Evolutionary conservation across 2,797 vertebrate species (phyloP).

Genomic region (Notolepis coatsorum): DNA sequence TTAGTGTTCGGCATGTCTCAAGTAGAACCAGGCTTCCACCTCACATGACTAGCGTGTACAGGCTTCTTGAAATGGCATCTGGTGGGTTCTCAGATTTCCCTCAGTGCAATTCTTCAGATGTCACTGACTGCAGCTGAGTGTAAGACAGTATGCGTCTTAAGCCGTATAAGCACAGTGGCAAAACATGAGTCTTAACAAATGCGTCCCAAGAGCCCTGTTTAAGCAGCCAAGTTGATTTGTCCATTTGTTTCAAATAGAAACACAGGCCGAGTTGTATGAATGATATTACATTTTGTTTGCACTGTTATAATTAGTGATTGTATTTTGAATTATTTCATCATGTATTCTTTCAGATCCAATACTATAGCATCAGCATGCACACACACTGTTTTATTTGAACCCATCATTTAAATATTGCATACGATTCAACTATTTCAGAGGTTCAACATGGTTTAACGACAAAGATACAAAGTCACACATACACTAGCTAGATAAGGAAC

Average conservation of each 20-base stretch:
- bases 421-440: too few species aligned
- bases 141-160: slow-evolving; percentile 30
- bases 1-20: slow-evolving; percentile 39
- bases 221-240: slow-evolving; percentile 34
- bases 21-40: slow-evolving; percentile 21
- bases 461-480: too few species aligned
- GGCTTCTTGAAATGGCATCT: slow-evolving; percentile 62
- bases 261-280: slow-evolving; percentile 25
- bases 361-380: not conserved
- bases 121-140: slow-evolving; percentile 26
- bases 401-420: too few species aligned
- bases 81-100: slow-evolving; percentile 64
- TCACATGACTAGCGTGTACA: slow-evolving; percentile 43
- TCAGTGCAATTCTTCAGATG: slow-evolving; percentile 35
- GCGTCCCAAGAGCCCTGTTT: slow-evolving; percentile 29
- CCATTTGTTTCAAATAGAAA: slow-evolving; percentile 8
- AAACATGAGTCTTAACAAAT: slow-evolving; percentile 40
- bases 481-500: too few species aligned
- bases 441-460: too few species aligned
- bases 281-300: not conserved
- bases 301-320: not conserved
- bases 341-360: not conserved
- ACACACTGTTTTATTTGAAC: too few species aligned
- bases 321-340: not conserved
- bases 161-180: slow-evolving; percentile 38